phyloP scores from a whole-genome alignment of 2,888 invertebrate genomes.

The Sepioteuthis lessoniana region DNA sequence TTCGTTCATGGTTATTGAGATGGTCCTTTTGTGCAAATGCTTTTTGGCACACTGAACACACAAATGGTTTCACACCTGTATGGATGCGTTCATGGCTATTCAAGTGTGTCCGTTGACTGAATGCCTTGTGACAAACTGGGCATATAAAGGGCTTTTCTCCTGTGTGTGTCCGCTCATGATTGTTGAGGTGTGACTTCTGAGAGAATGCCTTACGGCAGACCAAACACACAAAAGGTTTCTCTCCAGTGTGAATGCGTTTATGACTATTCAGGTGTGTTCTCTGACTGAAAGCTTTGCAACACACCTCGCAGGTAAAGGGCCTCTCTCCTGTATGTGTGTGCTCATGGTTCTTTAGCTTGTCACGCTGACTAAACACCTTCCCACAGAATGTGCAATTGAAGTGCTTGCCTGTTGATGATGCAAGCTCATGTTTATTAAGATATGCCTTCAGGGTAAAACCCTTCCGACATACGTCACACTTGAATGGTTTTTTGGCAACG shows the following conservation, averaged over 20 bases:
- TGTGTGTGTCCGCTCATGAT: conserved; percentile 37
- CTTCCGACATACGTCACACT: conserved; percentile 39
- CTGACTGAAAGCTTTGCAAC: conserved; percentile 37
- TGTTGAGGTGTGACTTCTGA: conserved; percentile 43
- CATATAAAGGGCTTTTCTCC: conserved; percentile 42
- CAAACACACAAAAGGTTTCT: conserved; percentile 42
- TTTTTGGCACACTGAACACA: conserved; percentile 37
- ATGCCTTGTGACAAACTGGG: neutral
- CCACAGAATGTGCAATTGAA: conserved; percentile 38
- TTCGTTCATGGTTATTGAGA: conserved; percentile 40
- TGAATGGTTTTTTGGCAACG: conserved; percentile 34
- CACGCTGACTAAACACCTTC: conserved; percentile 41
- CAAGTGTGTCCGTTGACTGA: conserved; percentile 15
- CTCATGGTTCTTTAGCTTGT: conserved; percentile 42
- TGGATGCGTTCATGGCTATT: conserved; percentile 42
- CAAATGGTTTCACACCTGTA: conserved; percentile 42
- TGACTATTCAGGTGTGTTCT: conserved; percentile 39
- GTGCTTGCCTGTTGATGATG: conserved; percentile 43
- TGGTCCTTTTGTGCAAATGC: conserved; percentile 46
- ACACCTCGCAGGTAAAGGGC: conserved; percentile 35
- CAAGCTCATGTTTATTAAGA: conserved; percentile 39
- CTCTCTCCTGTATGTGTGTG: conserved; percentile 40
- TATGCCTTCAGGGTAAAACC: conserved; percentile 43
- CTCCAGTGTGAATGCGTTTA: conserved; percentile 36
- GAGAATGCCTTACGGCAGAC: conserved; percentile 36